Evolutionary conservation across 2,888 invertebrate species (phyloP).

Genomic region (Tanytarsus gracilentus): DNA sequence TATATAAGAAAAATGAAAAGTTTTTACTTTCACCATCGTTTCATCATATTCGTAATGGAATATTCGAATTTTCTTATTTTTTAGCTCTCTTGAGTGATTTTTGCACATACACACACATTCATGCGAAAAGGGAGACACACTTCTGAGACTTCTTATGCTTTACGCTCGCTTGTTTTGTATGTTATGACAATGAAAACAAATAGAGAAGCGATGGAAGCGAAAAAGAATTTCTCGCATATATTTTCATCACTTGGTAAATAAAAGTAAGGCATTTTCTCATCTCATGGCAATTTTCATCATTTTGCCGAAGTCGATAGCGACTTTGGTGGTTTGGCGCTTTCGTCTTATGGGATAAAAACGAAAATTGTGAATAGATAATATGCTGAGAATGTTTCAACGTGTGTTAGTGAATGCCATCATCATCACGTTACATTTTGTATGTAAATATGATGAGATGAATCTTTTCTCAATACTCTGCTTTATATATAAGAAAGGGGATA

Average conservation of each 20-base stretch:
- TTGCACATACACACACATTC: not conserved
- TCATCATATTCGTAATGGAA: constrained; percentile 26
- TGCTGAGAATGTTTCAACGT: too few species aligned
- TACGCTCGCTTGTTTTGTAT: not conserved
- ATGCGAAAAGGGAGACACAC: not conserved
- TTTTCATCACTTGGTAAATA: not conserved
- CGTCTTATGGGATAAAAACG: too few species aligned
- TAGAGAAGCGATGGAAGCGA: not conserved
- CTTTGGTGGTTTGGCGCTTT: not conserved
- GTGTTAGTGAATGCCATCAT: too few species aligned
- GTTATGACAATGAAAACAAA: constrained; percentile 22
- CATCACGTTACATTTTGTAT: too few species aligned
- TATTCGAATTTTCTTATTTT: constrained; percentile 22
- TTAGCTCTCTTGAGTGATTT: not conserved
- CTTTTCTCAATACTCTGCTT: too few species aligned
- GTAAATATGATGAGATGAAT: too few species aligned
- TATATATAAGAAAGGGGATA: not conserved
- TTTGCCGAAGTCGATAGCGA: too few species aligned
- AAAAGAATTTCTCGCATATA: not conserved
- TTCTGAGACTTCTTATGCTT: not conserved
- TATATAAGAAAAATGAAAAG: not conserved
- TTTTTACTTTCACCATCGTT: constrained; percentile 20
- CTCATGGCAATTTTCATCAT: not conserved
- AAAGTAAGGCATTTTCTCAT: not conserved
- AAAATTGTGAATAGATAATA: too few species aligned